These are phyloP conservation scores for Sinocyclocheilus rhinocerous DNA, from an alignment of 2,113 vertebrate genomes.

Conservation along the genomic window DNA sequence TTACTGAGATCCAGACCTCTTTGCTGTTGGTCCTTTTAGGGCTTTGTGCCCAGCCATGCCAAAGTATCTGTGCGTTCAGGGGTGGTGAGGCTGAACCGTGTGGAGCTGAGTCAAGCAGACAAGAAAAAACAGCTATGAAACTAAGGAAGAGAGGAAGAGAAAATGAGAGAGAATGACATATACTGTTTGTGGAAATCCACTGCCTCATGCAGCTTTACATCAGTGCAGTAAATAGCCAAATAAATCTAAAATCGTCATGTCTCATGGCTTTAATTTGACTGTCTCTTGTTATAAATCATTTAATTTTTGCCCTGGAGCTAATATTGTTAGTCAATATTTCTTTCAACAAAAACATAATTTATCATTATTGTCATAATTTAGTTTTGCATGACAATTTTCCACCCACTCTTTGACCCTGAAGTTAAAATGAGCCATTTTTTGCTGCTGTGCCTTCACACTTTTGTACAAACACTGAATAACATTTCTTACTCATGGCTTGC, in stretches of 20 bases:
- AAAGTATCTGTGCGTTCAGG: slow-evolving; percentile 41
- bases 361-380: neutral
- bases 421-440: neutral
- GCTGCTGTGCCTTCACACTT: neutral
- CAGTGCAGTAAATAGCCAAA: neutral
- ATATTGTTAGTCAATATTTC: neutral
- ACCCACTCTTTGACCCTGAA: neutral
- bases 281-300: neutral
- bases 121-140: neutral
- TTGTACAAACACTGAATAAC: neutral
- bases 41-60: slow-evolving; percentile 13
- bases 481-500: neutral
- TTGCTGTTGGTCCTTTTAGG: slow-evolving; percentile 34
- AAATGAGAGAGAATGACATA: neutral
- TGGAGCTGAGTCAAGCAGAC: slow-evolving; percentile 19
- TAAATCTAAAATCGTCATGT: neutral
- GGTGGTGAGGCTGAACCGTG: slow-evolving; percentile 33
- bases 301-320: neutral
- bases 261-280: neutral
- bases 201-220: neutral
- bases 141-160: neutral
- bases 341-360: neutral
- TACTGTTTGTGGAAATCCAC: neutral
- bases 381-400: neutral
- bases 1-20: slow-evolving; percentile 14